Percentiles rank a stretch among this genome's conserved stretches.
phyloP scores from a whole-genome alignment of 2,888 invertebrate genomes.

The Heteromyza rotundicornis region DNA sequence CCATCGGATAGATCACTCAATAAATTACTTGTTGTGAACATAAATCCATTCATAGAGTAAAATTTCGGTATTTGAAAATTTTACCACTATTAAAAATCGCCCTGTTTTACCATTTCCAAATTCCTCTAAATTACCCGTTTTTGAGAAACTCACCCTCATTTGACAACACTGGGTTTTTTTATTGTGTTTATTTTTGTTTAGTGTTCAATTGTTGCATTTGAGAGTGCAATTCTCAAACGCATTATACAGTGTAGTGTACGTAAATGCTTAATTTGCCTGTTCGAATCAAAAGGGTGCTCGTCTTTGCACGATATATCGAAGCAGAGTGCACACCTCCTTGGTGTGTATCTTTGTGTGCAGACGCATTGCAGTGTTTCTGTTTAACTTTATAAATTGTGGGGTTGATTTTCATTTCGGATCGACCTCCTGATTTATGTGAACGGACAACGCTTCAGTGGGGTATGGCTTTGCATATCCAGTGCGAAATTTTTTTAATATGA shows the following conservation, averaged over 20 bases:
- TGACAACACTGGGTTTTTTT: no score
- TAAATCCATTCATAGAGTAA: no score
- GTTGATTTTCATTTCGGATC: constrained; percentile 27
- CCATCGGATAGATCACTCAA: no score
- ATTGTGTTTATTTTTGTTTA: no score
- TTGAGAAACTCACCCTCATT: no score
- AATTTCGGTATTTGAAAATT: no score
- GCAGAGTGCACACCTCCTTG: constrained; percentile 12
- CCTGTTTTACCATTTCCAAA: no score
- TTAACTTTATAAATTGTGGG: constrained; percentile 33
- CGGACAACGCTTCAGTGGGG: constrained; percentile 52
- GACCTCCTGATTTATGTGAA: constrained; percentile 32
- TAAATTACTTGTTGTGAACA: no score
- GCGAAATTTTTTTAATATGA: constrained; percentile 56
- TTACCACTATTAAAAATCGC: no score
- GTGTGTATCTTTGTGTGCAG: constrained; percentile 34
- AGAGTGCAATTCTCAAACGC: background rate
- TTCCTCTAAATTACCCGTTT: no score
- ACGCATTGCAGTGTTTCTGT: constrained; percentile 50
- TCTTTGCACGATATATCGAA: constrained; percentile 31
- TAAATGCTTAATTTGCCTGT: rapidly evolving
- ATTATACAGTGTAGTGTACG: background rate
- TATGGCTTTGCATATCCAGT: constrained; percentile 63
- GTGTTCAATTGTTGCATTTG: background rate
- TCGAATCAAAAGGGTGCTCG: constrained; percentile 52